A percentile compares a stretch with the other conserved stretches of the same genome.
Evolutionary conservation across 2,113 vertebrate genomes (phyloP).

Genomic region (Chamaea fasciata): DNA sequence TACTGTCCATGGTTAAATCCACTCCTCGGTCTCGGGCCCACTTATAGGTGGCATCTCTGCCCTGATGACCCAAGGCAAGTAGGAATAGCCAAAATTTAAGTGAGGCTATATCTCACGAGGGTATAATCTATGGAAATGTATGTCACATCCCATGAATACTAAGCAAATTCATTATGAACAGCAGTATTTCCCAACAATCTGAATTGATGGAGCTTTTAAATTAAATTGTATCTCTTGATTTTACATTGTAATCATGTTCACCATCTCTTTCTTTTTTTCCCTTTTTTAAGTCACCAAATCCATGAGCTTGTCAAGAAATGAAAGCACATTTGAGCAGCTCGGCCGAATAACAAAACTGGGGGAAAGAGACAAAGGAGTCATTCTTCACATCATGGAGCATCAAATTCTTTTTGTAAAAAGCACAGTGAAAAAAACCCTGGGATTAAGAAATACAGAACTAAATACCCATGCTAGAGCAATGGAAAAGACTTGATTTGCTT

Average conservation of each 20-base stretch:
- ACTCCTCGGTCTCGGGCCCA: too few relatives aligned
- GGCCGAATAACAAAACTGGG: neutral
- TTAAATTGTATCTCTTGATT: slow-evolving; percentile 14
- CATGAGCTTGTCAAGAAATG: neutral
- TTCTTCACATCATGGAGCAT: neutral
- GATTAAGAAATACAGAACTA: neutral
- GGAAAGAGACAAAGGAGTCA: neutral
- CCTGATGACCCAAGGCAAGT: too few relatives aligned
- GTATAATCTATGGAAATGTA: slow-evolving; percentile 20
- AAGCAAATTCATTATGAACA: slow-evolving; percentile 13
- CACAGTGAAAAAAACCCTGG: neutral
- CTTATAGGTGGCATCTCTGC: too few relatives aligned
- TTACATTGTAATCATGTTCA: slow-evolving; percentile 5
- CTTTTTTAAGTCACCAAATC: neutral
- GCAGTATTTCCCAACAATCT: neutral
- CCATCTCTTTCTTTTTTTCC: neutral
- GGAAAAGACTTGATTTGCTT: neutral
- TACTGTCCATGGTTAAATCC: too few relatives aligned
- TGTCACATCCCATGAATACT: neutral
- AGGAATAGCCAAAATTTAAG: slow-evolving; percentile 3
- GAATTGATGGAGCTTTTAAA: neutral
- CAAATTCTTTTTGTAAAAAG: neutral
- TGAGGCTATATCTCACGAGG: neutral
- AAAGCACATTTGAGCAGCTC: neutral
- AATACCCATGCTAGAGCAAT: neutral